Base-by-base conservation (phyloP, 2,888 invertebrate genomes). In the Entomobrya proxima region DNA sequence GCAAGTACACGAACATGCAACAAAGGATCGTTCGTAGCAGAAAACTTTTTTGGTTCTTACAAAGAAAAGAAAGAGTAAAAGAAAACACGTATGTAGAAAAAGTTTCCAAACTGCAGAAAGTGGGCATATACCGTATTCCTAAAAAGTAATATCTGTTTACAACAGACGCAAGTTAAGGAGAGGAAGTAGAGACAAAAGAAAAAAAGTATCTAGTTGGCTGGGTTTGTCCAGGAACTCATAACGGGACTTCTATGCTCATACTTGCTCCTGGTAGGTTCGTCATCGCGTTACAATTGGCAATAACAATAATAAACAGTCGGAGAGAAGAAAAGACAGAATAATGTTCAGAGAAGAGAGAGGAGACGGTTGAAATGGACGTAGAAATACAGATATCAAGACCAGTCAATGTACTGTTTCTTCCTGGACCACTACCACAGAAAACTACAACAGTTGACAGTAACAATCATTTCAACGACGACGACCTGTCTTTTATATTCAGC, bases 281-380 rank as follows among this genome's bases (percentile, higher is more conserved):
- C 76, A 13, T 64, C 58, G 40, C 76, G 52, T 83, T 76, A 83
- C 83, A 67, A 67, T 82, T 82, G 74, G 82, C 75, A 75, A 74
- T 82, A 80, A 72, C 69, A 76, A 58, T 72, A 82, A 76, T 76
- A 83, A 83, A 75, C 47, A 44, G 75, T 50, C 5, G 50, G n/a
- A 21, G 11, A 74, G 27, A 55, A 11, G 67, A 67, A n/a, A 67
- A 64, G 52, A 64, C 24, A 64, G 37, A 64, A 74, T 44, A 58
- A 69, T 80, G 55, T 50, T 64, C 24, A 27, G n/a, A 69, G 67
- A 35, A 52, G 67, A 21, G 18, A 78, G 18, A 3, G 18, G 7
- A 13, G 13, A 32, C 35, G 30, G 27, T 37, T n/a, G n/a, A n/a
- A n/a, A n/a, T 55, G 27, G 9, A 55, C 27, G 27, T 15, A 32